Conservation (phyloP, 2,113 vertebrate species). For the Arenaria interpres region DNA sequence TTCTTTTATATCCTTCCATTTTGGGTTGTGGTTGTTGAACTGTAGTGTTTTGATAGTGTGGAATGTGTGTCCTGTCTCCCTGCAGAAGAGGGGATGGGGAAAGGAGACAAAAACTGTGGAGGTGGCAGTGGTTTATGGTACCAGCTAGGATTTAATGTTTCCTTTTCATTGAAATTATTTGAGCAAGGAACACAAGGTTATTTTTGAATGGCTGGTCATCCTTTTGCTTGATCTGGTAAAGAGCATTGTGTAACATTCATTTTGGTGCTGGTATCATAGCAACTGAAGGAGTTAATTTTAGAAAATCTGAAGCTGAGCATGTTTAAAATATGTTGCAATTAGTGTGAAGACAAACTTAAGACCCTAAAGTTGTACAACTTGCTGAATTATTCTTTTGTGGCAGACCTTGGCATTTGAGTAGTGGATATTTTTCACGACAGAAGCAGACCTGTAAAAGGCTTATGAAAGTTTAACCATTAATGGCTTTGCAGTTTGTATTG, state of each 20-base stretch:
- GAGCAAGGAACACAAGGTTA: neutral
- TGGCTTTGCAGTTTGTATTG: neutral
- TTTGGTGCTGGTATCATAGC: conserved; percentile 36
- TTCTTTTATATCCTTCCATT: neutral
- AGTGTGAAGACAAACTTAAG: neutral
- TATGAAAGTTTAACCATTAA: neutral
- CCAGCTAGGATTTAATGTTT: neutral
- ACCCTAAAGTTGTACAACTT: neutral
- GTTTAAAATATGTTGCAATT: neutral
- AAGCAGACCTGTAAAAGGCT: neutral
- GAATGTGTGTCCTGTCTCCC: neutral
- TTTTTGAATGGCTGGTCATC: neutral
- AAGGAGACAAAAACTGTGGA: neutral
- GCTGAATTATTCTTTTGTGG: neutral
- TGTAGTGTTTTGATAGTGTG: neutral
- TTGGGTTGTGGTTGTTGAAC: neutral
- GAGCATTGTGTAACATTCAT: neutral
- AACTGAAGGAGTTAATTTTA: conserved; percentile 38
- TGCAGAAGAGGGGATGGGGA: neutral
- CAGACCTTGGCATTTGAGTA: neutral
- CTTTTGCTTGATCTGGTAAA: conserved; percentile 10
- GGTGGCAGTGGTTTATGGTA: neutral
- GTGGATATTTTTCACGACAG: neutral
- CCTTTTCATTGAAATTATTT: neutral
- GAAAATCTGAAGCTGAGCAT: neutral